A percentile compares a stretch with the other conserved stretches of the same genome.
These are phyloP conservation scores for Parapristionchus giblindavisi DNA, from an alignment of 2,888 invertebrate genomes.

Conservation along the genomic window DNA sequence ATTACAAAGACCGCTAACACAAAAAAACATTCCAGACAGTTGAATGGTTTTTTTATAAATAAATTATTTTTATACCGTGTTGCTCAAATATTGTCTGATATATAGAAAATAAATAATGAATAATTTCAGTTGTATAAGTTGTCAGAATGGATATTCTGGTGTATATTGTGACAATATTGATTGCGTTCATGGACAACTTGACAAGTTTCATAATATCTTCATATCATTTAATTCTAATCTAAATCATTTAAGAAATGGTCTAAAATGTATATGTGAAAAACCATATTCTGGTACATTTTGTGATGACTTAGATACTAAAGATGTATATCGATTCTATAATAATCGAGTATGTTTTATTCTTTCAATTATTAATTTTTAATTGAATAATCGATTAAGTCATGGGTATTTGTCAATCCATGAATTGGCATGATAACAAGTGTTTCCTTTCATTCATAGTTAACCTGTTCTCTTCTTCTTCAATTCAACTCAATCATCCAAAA, in stretches of 20 bases:
- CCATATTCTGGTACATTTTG: constrained; percentile 48
- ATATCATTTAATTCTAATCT: background rate
- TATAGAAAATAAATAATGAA: background rate
- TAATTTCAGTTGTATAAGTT: constrained; percentile 46
- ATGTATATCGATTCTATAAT: constrained; percentile 50
- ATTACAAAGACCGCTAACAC: no score
- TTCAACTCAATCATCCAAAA: no score
- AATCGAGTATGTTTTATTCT: constrained; percentile 32
- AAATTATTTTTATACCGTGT: no score
- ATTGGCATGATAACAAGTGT: constrained; percentile 32
- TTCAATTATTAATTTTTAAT: background rate
- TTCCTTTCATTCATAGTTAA: constrained; percentile 3
- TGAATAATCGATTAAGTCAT: background rate
- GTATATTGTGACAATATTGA: constrained; percentile 44
- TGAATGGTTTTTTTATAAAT: no score
- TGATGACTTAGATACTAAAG: constrained; percentile 42
- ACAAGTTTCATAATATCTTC: constrained; percentile 6
- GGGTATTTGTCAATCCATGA: constrained; percentile 1
- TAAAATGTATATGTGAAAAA: constrained; percentile 41
- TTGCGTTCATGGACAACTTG: constrained; percentile 40
- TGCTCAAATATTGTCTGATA: no score
- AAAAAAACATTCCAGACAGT: no score
- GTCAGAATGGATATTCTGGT: constrained; percentile 43
- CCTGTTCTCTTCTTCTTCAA: constrained; percentile 15
- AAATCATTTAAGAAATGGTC: constrained; percentile 10